A percentile compares a stretch with the other conserved stretches of the same genome.
Conservation (phyloP, 2,113 vertebrate genomes). For the Saguinus midas region DNA sequence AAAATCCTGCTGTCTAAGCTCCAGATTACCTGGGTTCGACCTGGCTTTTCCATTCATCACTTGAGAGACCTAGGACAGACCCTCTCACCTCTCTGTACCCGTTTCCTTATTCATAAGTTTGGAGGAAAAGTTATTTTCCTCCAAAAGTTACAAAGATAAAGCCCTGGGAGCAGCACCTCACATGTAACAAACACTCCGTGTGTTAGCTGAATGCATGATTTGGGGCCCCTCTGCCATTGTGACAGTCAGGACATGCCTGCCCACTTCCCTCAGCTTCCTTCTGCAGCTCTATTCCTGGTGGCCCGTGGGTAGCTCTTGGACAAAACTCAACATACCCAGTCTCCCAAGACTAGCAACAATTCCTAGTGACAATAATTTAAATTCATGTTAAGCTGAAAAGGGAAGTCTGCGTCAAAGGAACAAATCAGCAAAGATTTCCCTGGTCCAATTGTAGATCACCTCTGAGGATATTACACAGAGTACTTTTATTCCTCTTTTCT, state of each 20-base stretch:
- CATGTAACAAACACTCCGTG: background rate
- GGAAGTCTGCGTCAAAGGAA: slow-evolving; percentile 17
- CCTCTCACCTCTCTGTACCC: background rate
- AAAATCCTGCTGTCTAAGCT: background rate
- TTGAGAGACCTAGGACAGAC: background rate
- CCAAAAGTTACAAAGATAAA: background rate
- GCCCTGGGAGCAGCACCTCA: background rate
- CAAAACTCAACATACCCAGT: background rate
- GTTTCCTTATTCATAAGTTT: background rate
- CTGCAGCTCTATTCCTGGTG: background rate
- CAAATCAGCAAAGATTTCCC: background rate
- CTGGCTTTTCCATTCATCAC: background rate
- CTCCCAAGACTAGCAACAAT: background rate
- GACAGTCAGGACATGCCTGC: background rate
- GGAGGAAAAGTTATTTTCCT: background rate
- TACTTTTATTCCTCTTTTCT: background rate
- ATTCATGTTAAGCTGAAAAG: background rate
- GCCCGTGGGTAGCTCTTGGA: background rate
- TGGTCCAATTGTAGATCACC: background rate
- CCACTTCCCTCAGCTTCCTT: background rate
- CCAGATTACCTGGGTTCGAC: background rate
- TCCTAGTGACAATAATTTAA: background rate
- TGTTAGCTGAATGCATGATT: background rate
- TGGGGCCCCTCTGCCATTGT: background rate
- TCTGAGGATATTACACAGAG: background rate